phyloP scores from a whole-genome alignment of 2,888 invertebrate genomes.

The Seladonia tumulorum region DNA sequence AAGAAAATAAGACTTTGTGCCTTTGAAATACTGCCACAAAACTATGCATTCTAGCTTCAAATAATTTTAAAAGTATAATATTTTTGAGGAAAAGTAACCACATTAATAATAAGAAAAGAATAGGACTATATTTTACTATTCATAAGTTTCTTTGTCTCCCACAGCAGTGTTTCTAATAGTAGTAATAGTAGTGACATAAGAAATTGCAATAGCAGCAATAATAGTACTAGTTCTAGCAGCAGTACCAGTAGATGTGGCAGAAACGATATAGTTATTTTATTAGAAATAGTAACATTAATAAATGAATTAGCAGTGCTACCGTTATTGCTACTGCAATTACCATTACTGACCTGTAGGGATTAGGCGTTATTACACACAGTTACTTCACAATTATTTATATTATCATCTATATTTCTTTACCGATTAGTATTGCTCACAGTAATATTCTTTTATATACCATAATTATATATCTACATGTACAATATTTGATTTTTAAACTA shows the following conservation, averaged over 20 bases:
- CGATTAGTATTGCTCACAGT: conserved; percentile 10
- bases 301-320: neutral
- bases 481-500: conserved; percentile 20
- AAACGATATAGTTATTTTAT: neutral
- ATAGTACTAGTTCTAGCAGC: conserved; percentile 5
- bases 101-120: neutral
- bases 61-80: conserved; percentile 1
- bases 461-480: neutral
- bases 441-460: conserved; percentile 1
- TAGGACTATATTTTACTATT: conserved; percentile 2
- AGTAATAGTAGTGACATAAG: neutral
- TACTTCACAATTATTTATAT: conserved; percentile 42
- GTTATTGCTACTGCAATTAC: neutral
- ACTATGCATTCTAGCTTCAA: conserved; percentile 38
- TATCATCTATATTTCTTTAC: conserved; percentile 27
- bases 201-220: neutral
- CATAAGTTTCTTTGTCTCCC: neutral
- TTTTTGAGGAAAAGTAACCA: neutral
- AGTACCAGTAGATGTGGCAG: neutral
- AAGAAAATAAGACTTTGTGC: conserved; percentile 57
- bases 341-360: neutral
- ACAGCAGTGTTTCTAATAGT: neutral
- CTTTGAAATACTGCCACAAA: conserved; percentile 75
- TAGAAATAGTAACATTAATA: neutral
- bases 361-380: neutral